A percentile compares a stretch with the other conserved stretches of the same genome.
Evolutionary conservation across 2,888 invertebrate genomes (phyloP).

Genomic region (Notodonta ziczac): DNA sequence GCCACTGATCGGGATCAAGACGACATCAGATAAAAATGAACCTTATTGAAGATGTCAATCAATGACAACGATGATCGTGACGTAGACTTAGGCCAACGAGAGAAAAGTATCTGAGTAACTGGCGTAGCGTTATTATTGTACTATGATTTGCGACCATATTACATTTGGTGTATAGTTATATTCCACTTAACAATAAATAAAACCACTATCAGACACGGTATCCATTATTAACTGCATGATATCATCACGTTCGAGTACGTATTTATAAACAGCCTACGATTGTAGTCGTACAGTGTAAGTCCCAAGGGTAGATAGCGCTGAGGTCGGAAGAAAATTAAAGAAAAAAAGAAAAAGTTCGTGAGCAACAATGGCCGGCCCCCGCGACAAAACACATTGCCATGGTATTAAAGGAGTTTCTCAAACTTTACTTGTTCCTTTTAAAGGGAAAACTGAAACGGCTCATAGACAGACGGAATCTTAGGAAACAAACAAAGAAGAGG

Average conservation of each 20-base stretch:
- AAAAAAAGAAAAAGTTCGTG: slow-evolving; percentile 67
- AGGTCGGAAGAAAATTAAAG: slow-evolving; percentile 76
- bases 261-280: slow-evolving; percentile 33
- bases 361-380: slow-evolving; percentile 71
- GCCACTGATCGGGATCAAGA: too few species aligned
- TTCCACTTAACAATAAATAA: not conserved
- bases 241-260: not conserved
- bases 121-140: too few species aligned
- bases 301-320: slow-evolving; percentile 53
- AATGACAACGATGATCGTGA: too few species aligned
- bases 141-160: too few species aligned
- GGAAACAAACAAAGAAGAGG: slow-evolving; percentile 5
- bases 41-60: too few species aligned
- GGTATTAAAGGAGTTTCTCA: slow-evolving; percentile 42
- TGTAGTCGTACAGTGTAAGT: slow-evolving; percentile 46
- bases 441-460: slow-evolving; percentile 28
- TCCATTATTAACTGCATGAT: not conserved
- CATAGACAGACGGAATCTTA: slow-evolving; percentile 45
- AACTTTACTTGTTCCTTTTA: slow-evolving; percentile 42
- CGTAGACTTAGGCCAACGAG: too few species aligned
- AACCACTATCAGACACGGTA: not conserved
- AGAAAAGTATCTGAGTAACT: too few species aligned
- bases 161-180: too few species aligned
- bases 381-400: slow-evolving; percentile 80
- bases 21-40: too few species aligned